Evolutionary conservation across 2,888 invertebrate genomes (phyloP).

Genomic region (Cryptosula pallasiana): DNA sequence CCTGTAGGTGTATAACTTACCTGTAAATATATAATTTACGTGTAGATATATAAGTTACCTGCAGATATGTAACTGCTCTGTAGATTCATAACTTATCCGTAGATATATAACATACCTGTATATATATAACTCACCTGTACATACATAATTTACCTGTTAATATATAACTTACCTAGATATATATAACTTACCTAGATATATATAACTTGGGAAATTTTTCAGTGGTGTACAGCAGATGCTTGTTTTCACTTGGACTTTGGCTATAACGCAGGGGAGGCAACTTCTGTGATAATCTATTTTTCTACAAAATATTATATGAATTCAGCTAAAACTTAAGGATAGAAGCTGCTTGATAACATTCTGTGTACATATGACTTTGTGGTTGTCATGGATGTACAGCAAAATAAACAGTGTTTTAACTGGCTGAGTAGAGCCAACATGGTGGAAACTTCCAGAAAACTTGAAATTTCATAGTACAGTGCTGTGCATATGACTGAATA

Average conservation of each 20-base stretch:
- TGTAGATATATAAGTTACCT: too few species aligned
- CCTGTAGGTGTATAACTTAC: too few species aligned
- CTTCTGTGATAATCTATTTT: neutral
- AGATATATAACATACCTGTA: too few species aligned
- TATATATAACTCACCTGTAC: too few species aligned
- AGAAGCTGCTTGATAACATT: neutral
- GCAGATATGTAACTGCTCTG: too few species aligned
- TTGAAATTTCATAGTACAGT: too few species aligned
- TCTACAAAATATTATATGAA: neutral
- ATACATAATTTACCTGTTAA: neutral
- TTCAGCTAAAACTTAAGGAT: neutral
- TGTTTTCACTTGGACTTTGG: neutral
- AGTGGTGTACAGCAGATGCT: neutral
- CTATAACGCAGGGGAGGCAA: neutral
- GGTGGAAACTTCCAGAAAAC: neutral
- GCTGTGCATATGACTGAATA: too few species aligned
- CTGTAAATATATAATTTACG: too few species aligned
- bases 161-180: neutral
- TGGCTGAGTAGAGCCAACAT: neutral
- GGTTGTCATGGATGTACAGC: too few species aligned
- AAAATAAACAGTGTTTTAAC: neutral
- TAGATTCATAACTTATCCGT: too few species aligned
- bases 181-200: neutral
- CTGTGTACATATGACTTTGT: too few species aligned
- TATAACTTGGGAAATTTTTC: neutral